phyloP scores from a whole-genome alignment of 2,797 vertebrate genomes.

The Crocodylus rhombifer region DNA sequence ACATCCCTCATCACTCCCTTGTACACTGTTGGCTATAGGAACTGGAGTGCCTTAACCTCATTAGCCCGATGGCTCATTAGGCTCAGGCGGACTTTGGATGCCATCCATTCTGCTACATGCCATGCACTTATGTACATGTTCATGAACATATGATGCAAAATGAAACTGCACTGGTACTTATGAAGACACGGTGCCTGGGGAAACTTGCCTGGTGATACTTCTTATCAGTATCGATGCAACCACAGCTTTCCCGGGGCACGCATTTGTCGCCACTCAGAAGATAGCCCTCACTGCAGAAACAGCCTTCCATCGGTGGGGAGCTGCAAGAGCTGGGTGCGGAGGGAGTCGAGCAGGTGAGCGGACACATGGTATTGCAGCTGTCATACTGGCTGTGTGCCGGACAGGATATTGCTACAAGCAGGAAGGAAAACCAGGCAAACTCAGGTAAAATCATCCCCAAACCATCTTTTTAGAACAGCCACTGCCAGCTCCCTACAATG shows the following conservation, averaged over 20 bases:
- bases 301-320: conserved; percentile 88
- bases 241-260: conserved; percentile 85
- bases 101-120: no score
- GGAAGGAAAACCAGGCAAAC: neutral
- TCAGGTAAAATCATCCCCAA: neutral
- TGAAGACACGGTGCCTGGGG: neutral
- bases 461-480: no score
- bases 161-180: no score
- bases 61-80: no score
- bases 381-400: conserved; percentile 84
- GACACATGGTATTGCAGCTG: conserved; percentile 84
- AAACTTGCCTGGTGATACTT: conserved; percentile 85
- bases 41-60: no score
- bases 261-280: conserved; percentile 89
- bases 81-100: no score
- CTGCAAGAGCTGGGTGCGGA: conserved; percentile 74
- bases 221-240: conserved; percentile 84
- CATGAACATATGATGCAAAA: no score
- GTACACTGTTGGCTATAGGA: no score
- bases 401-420: conserved; percentile 86
- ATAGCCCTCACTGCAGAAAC: conserved; percentile 86
- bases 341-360: conserved; percentile 84
- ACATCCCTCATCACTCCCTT: no score
- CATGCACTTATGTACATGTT: no score
- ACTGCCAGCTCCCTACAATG: no score